Conservation (phyloP, 2,888 invertebrate species). For the Hofmannophila pseudospretella region DNA sequence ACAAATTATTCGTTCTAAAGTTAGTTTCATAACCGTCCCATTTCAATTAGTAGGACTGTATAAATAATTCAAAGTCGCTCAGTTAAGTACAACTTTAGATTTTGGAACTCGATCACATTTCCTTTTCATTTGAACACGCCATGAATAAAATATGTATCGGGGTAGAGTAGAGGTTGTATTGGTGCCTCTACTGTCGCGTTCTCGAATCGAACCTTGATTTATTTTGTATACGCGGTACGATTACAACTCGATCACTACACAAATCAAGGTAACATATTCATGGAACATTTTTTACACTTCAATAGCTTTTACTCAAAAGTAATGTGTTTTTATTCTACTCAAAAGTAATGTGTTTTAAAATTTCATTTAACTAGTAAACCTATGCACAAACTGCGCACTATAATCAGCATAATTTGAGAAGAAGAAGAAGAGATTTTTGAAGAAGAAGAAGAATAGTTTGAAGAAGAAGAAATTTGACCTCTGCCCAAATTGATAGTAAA, state of each 20-base stretch:
- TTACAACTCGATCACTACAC: constrained; percentile 6
- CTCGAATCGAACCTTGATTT: constrained; percentile 3
- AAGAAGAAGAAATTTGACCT: too few species aligned
- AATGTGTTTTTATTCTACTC: too few species aligned
- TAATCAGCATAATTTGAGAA: too few species aligned
- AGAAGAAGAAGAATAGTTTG: too few species aligned
- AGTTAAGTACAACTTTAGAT: constrained; percentile 23
- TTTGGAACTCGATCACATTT: constrained; percentile 24
- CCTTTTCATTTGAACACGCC: constrained; percentile 27
- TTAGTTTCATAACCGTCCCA: constrained; percentile 5
- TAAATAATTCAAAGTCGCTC: constrained; percentile 23
- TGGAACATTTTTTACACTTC: too few species aligned
- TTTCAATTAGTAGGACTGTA: constrained; percentile 2
- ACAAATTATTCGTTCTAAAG: neutral
- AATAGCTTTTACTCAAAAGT: too few species aligned
- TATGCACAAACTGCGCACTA: too few species aligned
- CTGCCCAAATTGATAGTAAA: too few species aligned
- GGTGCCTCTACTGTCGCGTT: neutral
- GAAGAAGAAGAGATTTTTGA: too few species aligned
- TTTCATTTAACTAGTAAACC: too few species aligned
- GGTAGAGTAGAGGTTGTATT: constrained; percentile 10
- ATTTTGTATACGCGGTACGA: constrained; percentile 6
- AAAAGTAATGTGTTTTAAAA: too few species aligned
- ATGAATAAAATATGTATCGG: constrained; percentile 30
- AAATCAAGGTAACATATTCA: neutral